phyloP scores from a whole-genome alignment of 1,140 invertebrate genomes.

The Trichomalopsis sarcophagae region DNA sequence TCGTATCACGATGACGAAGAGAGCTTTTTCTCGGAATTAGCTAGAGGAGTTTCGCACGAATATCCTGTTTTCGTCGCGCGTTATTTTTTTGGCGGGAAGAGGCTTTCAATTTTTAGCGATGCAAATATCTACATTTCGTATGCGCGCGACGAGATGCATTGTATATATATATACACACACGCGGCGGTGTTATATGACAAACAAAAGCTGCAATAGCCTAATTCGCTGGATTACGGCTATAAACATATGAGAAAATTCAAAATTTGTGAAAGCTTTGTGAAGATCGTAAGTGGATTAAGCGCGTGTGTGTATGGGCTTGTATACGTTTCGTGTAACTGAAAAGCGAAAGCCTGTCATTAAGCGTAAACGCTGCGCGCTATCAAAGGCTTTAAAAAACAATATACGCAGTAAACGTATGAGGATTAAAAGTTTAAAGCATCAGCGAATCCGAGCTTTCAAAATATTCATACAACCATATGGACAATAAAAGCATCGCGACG shows the following conservation, averaged over 20 bases:
- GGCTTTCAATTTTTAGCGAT: not conserved
- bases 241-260: not conserved
- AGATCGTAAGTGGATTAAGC: not conserved
- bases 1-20: not conserved
- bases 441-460: not conserved
- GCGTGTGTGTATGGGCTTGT: not conserved
- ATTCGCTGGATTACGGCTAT: not conserved
- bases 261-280: not conserved
- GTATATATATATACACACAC: no score
- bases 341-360: not conserved
- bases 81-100: not conserved
- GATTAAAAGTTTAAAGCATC: no score
- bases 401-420: not conserved
- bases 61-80: not conserved
- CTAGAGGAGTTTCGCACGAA: not conserved
- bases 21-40: not conserved
- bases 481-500: not conserved
- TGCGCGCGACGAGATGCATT: not conserved
- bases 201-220: not conserved
- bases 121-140: not conserved
- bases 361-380: no score
- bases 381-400: not conserved
- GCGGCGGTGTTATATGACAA: not conserved
- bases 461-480: not conserved
- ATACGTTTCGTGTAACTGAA: not conserved